Percentiles rank a stretch among this genome's conserved stretches.
These are phyloP conservation scores for Philopotamus ludificatus DNA, from an alignment of 1,140 invertebrate genomes.

Conservation along the genomic window DNA sequence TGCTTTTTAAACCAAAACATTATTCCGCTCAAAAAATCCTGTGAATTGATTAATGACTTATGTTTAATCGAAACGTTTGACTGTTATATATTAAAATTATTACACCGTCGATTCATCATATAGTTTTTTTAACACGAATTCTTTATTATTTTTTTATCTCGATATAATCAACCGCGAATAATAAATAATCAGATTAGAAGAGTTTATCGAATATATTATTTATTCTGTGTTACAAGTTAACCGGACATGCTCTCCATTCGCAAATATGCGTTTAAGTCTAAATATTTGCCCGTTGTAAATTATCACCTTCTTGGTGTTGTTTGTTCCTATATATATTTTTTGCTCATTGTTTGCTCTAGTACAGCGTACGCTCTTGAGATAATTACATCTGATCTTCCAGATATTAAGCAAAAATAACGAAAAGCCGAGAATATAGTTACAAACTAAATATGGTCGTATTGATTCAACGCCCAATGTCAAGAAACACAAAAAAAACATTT, in stretches of 20 bases:
- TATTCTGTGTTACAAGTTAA: no score
- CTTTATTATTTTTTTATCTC: not conserved
- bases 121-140: not conserved
- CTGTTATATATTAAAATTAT: slow-evolving; percentile 2
- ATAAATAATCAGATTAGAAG: not conserved
- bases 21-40: no score
- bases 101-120: not conserved
- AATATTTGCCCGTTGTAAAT: not conserved
- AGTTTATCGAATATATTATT: no score
- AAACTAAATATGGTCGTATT: no score
- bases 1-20: no score
- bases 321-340: not conserved
- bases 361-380: no score
- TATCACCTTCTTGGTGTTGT: not conserved
- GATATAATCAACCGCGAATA: not conserved
- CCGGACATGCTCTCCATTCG: no score
- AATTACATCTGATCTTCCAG: no score
- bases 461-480: no score
- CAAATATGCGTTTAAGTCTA: not conserved
- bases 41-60: not conserved
- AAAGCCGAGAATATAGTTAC: no score
- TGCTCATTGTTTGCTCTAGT: not conserved
- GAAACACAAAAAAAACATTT: no score
- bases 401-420: no score
- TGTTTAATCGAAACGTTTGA: not conserved